These are phyloP conservation scores for Theonella swinhoei DNA, from an alignment of 37 sponge, comb jelly and placozoan genomes.

Conservation along the genomic window DNA sequence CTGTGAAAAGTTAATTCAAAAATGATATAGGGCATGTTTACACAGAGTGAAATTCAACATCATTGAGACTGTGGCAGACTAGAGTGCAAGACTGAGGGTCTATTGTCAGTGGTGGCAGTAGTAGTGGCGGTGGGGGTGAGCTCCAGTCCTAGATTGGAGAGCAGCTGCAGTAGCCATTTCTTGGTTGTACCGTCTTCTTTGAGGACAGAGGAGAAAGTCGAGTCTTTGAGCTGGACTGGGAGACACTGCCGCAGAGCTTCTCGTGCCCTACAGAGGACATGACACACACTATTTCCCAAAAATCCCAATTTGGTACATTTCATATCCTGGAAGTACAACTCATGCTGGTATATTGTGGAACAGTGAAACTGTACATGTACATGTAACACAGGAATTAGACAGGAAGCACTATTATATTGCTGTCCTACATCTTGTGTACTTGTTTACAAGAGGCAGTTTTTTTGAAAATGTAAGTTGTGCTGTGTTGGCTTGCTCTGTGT, in stretches of 20 bases:
- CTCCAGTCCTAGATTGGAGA: slow-evolving; percentile 70
- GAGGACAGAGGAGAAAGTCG: slow-evolving; percentile 70
- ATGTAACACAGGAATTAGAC: background rate
- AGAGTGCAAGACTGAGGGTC: no score
- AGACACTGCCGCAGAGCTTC: slow-evolving; percentile 90
- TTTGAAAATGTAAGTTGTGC: no score
- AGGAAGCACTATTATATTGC: no score
- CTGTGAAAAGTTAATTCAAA: no score
- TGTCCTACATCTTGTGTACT: no score
- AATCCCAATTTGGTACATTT: background rate
- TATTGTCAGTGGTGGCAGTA: background rate
- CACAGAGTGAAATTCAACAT: no score
- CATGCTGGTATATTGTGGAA: no score
- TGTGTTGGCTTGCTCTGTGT: no score
- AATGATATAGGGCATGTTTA: no score
- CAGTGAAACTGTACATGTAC: background rate
- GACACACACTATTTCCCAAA: no score
- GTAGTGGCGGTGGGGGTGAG: background rate
- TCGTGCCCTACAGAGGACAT: slow-evolving; percentile 71
- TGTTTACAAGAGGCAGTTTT: no score
- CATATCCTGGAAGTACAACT: background rate
- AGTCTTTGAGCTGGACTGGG: slow-evolving; percentile 96
- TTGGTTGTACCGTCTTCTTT: slow-evolving; percentile 94
- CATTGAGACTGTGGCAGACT: no score
- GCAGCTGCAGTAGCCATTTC: slow-evolving; percentile 89